Conservation (phyloP, 1,140 invertebrate species). For the Dendrolimus punctatus region DNA sequence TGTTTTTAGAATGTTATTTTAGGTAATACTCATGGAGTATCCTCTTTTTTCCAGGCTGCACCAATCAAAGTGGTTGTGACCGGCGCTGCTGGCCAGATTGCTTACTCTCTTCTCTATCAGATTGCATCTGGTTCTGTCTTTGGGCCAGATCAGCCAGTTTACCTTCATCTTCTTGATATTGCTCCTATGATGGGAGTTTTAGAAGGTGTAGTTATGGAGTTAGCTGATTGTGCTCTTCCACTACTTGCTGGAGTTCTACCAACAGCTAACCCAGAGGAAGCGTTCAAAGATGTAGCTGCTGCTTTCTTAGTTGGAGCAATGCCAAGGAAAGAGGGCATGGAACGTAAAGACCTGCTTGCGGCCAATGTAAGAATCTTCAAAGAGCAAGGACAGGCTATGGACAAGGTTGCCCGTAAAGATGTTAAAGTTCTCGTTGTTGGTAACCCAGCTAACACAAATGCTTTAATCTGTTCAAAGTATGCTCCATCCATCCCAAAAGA, state of each 20-base stretch:
- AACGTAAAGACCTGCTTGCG: conserved; percentile 94
- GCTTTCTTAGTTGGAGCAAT: conserved; percentile 99
- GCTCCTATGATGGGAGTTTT: conserved; percentile 95
- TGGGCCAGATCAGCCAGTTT: conserved; percentile 90
- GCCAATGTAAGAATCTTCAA: conserved; percentile 99
- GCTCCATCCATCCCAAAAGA: conserved; percentile 97
- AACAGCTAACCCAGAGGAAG: conserved; percentile 89
- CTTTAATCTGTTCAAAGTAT: conserved; percentile 95
- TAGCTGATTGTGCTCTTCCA: conserved; percentile 96
- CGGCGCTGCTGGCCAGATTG: conserved; percentile 98
- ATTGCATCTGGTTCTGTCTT: conserved; percentile 98
- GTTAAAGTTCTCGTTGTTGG: conserved; percentile 97
- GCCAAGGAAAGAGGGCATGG: conserved; percentile 99
- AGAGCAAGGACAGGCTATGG: conserved; percentile 92
- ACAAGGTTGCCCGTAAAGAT: conserved; percentile 94
- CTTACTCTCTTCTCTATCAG: conserved; percentile 95
- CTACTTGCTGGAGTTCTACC: conserved; percentile 87
- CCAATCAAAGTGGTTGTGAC: conserved; percentile 96
- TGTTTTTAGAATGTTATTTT: too few relatives aligned
- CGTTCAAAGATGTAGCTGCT: conserved; percentile 96
- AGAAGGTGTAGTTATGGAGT: conserved; percentile 97
- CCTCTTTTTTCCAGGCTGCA: conserved; percentile 74
- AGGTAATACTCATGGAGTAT: background rate
- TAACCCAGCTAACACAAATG: conserved; percentile 99
- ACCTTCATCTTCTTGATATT: conserved; percentile 96